Conservation (phyloP, 2,113 vertebrate genomes). For the Hippocampus comes region DNA sequence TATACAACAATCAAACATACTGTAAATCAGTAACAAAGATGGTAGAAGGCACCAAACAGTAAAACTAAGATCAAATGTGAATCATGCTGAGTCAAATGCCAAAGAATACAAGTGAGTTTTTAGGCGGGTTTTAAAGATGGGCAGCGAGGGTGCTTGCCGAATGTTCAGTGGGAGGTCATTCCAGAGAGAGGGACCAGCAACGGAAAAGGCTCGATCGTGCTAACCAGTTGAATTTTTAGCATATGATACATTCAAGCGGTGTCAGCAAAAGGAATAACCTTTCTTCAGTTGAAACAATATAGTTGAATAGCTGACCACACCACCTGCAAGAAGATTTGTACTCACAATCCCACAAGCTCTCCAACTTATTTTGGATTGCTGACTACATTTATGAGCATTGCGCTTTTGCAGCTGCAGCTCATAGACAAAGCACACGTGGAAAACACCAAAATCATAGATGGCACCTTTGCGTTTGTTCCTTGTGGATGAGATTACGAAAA, state of each 20-base stretch:
- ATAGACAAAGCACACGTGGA: slow-evolving; percentile 15
- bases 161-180: too few species aligned
- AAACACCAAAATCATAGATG: slow-evolving; percentile 21
- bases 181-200: too few species aligned
- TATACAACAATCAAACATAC: too few species aligned
- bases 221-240: slow-evolving; percentile 8
- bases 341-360: slow-evolving; percentile 33
- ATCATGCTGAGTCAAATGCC: too few species aligned
- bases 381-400: slow-evolving; percentile 37
- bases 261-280: slow-evolving; percentile 35
- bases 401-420: slow-evolving; percentile 16
- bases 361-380: slow-evolving; percentile 24
- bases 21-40: too few species aligned
- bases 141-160: too few species aligned
- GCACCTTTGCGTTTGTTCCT: slow-evolving; percentile 45
- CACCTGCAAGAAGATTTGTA: slow-evolving; percentile 31
- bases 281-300: slow-evolving; percentile 16
- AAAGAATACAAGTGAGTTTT: too few species aligned
- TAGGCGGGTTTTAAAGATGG: too few species aligned
- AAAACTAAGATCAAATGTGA: too few species aligned
- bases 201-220: too few species aligned
- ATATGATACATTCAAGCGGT: slow-evolving; percentile 22
- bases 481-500: slow-evolving; percentile 34
- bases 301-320: slow-evolving; percentile 32
- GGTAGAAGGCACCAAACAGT: too few species aligned